phyloP scores from a whole-genome alignment of 2,888 invertebrate genomes.

The Rhopalosiphum nymphaeae region DNA sequence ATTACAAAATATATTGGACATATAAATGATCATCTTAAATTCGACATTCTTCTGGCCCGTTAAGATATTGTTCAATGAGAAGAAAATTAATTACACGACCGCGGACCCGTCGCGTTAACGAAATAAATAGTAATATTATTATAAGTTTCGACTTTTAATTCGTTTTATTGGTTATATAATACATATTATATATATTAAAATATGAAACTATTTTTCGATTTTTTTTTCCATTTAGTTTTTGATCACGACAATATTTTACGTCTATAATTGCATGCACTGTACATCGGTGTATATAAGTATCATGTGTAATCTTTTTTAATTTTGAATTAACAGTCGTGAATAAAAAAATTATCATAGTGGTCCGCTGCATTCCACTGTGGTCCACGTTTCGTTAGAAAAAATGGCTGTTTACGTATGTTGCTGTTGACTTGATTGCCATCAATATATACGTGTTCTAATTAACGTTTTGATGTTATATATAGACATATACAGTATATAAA shows the following conservation, averaged over 20 bases:
- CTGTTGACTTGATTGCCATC: not conserved
- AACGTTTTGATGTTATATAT: not conserved
- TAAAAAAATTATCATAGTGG: not conserved
- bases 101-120: not conserved
- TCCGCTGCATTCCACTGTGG: not conserved
- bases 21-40: not conserved
- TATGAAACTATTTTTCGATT: no score
- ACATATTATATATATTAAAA: no score
- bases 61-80: not conserved
- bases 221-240: no score
- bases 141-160: not conserved
- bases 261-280: no score
- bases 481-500: not conserved
- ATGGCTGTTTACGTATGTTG: not conserved
- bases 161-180: not conserved
- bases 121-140: not conserved
- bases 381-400: not conserved
- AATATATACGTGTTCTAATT: not conserved
- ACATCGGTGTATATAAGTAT: no score
- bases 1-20: not conserved
- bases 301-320: not conserved
- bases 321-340: not conserved
- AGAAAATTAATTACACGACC: not conserved
- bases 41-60: not conserved
- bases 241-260: no score